Base-by-base conservation (phyloP, 1,140 invertebrate species). In the Tetramorium alpestre region DNA sequence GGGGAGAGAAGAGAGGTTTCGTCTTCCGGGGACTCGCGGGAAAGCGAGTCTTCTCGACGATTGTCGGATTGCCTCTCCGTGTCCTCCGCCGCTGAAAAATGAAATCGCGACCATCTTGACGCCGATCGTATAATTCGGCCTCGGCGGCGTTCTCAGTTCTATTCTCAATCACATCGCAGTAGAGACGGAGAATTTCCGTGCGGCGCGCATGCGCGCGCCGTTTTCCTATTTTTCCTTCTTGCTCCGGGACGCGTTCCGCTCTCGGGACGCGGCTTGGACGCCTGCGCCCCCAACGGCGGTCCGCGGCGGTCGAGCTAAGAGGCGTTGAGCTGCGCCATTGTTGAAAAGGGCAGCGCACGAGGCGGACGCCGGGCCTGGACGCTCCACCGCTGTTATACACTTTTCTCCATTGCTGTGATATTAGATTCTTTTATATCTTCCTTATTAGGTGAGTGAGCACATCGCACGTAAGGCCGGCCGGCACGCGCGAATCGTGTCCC, bases 331-430 rank as follows among this genome's bases (percentile, higher is more conserved):
- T 86, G 49, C 92, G 92, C 92, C 93, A 93, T 93, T 93, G 92
- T 93, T 88, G 93, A 93, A 93, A 93, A 92, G 91, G 93, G 93
- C 94, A 94, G 93, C 93, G 93, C 91, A 90, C 91, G 89, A 91
- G 91, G 91, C 91, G 93, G 92, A 93, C 94, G 90, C 92, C 91
- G 92, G 91, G 90, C 78, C 81, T 89, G 87, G 88, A 92, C 90
- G 90, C 87, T 91, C 41, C 77, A 88, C 87, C 87, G 85, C 86
- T 91, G 92, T 92, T 93, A 91, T 91, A 87, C 89, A 85, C 88
- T 91, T 88, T 90, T 88, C 87, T 88, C 86, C 56, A 80, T 89
- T 91, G 82, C 93, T 94, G 94, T 94, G 94, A 94, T 95, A 94
- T 93, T 93, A 91, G 91, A 89, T 91, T 91, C 86, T 92, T 93